A percentile compares a stretch with the other conserved stretches of the same genome.
Conservation (phyloP, 1,140 invertebrate genomes). For the Cryptotermes secundus region DNA sequence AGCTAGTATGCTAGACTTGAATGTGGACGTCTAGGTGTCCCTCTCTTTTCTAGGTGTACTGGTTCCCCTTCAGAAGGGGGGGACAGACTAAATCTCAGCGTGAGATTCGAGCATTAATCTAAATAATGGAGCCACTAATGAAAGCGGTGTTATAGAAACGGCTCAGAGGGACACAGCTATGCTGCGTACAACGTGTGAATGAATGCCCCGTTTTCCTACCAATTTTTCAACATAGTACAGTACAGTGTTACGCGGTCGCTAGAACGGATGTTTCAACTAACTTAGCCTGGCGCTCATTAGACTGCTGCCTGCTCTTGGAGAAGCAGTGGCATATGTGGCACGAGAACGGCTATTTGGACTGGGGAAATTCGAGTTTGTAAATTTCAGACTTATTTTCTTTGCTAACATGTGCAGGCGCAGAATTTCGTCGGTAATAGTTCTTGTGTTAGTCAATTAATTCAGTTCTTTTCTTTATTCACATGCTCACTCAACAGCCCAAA, state of each 20-base stretch:
- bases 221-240: slow-evolving; percentile 17
- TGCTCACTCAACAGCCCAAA: no score
- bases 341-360: neutral
- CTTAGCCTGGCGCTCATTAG: neutral
- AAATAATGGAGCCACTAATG: slow-evolving; percentile 23
- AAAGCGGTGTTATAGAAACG: slow-evolving; percentile 19
- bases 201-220: slow-evolving; percentile 6
- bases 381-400: no score
- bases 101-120: slow-evolving; percentile 24
- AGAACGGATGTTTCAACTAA: slow-evolving; percentile 3
- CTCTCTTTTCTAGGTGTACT: slow-evolving; percentile 6
- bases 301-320: neutral
- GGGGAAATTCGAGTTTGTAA: no score
- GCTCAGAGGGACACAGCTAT: slow-evolving; percentile 1
- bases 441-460: no score
- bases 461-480: no score
- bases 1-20: no score
- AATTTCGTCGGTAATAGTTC: no score
- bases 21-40: neutral
- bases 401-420: no score
- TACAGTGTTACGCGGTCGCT: neutral
- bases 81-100: neutral
- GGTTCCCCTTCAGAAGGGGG: neutral
- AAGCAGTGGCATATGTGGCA: neutral
- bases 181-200: neutral